Base-by-base conservation (phyloP, 2,113 vertebrate genomes). In the Pluvialis apricaria region DNA sequence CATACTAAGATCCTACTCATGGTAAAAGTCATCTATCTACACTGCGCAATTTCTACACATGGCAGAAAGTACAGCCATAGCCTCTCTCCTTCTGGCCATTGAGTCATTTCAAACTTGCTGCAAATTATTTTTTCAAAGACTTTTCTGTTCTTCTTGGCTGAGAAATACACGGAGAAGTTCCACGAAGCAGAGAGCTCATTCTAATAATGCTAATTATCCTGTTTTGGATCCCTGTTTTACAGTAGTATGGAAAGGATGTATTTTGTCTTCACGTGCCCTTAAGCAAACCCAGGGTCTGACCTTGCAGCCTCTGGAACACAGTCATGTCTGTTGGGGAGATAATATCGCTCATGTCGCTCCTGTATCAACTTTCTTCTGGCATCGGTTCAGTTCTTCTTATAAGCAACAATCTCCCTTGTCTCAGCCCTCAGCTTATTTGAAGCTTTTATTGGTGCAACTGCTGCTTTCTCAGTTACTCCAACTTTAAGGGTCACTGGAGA, bases 321-420 rank as follows among this genome's bases (percentile, higher is more conserved):
- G 87, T 96, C 89, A 96, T 0, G 24, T 95, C 94, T 94, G 89
- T 44, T 42, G n/a, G 66, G 62, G 78, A 96, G 89, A 97, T 89
- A 82, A 20, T 51, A 96, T 97, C 78, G 0, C 66, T 82, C 70
- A 51, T 69, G 86, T 94, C 5, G 5, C 89, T 94, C 62, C 77
- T 55, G 62, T 95, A 95, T 95, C 96, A 91, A 70, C 78, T 94
- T 97, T 96, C 95, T 87, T 51, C 77, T 91, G 77, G 92, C 92
- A 76, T 22, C 0, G 1, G 54, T 92, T 95, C 91, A 95, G 66
- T 31, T 81, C 91, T 81, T 80, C 88, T 57, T 55, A 73, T 31
- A 34, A 92, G 86, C 68, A 97, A 92, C 95, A 91, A 69, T 38
- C 81, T 82, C 70, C 54, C 54, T 84, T 78, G 88, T 78, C 84